Base-by-base conservation (phyloP, 2,113 vertebrate species). In the Spheniscus mendiculus region DNA sequence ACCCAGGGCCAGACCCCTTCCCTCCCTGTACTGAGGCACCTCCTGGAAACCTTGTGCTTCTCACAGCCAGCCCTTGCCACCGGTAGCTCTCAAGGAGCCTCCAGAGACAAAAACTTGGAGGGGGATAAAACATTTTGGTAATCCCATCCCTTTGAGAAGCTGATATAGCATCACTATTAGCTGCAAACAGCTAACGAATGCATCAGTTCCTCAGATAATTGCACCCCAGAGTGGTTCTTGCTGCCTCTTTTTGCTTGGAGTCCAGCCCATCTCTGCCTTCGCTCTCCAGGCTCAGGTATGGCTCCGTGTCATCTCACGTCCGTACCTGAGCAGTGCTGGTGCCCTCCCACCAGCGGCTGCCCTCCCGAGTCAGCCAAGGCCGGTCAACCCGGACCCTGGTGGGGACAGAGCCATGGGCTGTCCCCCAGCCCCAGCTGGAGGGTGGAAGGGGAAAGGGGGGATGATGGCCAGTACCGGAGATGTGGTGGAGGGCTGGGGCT, bases 301-400 rank as follows among this genome's bases (percentile, higher is more conserved):
- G 32, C 10, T 85, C 38, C 7, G 3, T 29, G 34, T 36, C 63
- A 2, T 42, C 50, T 52, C 55, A 63, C 20, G 58, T 12, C 58
- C 4, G 1, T 11, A 71, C 18, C 14, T 4, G 45, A 69, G 45
- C 6, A 14, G 19, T 30, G 23, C 63, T n/a, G 3, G 42, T 67
- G 67, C 13, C 56, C 12, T 45, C 18, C 40, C 42, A 23, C 25
- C 40, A 44, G 40, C 10, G 15, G 26, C 70, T 49, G 53, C 8
- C 11, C 44, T 47, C 40, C 36, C 13, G 17, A 3, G 8, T 20
- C 22, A 69, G n/a, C 32, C 5, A 34, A 61, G 40, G 30, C 10
- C 2, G 6, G 10, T 26, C 58, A 62, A 14, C 5, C 2, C 0
- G 1, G 49, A n/a, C 10, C 26, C 7, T 0, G 0, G 22, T 23